phyloP scores from a whole-genome alignment of 1,140 invertebrate species.

The Paracyclopina nana region DNA sequence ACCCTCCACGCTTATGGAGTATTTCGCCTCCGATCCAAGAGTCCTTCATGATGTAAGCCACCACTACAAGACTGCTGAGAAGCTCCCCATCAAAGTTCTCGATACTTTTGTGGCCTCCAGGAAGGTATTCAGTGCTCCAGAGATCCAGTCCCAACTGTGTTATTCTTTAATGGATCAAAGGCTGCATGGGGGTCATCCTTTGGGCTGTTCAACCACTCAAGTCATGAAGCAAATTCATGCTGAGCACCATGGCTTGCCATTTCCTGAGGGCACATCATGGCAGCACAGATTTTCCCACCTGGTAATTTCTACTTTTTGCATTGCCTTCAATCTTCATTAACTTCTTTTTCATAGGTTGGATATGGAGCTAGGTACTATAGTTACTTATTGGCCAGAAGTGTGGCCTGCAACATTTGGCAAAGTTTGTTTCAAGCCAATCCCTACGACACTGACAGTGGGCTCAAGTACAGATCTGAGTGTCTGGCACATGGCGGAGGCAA shows the following conservation, averaged over 20 bases:
- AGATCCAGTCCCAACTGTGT: constrained; percentile 64
- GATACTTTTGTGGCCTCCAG: constrained; percentile 58
- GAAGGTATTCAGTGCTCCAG: constrained; percentile 62
- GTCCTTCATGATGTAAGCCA: constrained; percentile 65
- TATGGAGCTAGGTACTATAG: constrained; percentile 98
- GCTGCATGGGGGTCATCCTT: background rate
- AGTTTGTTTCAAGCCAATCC: constrained; percentile 64
- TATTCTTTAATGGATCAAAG: constrained; percentile 8
- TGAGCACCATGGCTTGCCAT: constrained; percentile 16
- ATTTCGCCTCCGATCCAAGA: constrained; percentile 73
- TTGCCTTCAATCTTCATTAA: too few relatives aligned
- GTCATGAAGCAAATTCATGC: background rate
- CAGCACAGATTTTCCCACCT: constrained; percentile 89
- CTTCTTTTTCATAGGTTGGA: too few relatives aligned
- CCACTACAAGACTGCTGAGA: constrained; percentile 71
- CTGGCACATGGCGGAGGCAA: constrained; percentile 72
- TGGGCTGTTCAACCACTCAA: background rate
- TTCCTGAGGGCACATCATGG: constrained; percentile 47
- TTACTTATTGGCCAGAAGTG: constrained; percentile 78
- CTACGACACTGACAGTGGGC: constrained; percentile 32
- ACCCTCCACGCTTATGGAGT: constrained; percentile 94
- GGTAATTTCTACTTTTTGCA: too few relatives aligned
- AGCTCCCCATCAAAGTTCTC: constrained; percentile 53
- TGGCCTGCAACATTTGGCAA: constrained; percentile 85
- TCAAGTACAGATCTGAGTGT: constrained; percentile 37